Base-by-base conservation (phyloP, 2,888 invertebrate genomes). In the Psylliodes chrysocephalus region DNA sequence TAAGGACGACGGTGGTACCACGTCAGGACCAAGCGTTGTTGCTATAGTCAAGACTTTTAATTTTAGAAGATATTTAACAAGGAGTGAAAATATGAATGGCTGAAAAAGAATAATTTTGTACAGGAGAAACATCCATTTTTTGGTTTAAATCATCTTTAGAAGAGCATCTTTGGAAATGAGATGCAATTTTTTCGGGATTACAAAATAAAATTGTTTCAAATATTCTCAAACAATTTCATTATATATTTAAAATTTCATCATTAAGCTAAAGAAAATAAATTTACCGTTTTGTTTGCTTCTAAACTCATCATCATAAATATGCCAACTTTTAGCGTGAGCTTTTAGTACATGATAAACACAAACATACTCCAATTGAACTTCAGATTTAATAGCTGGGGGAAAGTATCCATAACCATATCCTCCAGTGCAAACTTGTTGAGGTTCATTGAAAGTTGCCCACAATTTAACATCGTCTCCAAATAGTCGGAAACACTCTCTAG, bases 321-420 rank as follows among this genome's bases (percentile, higher is more conserved):
- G 84, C 75, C 88, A 91, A 0, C 85, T 88, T 55, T 83, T 84
- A 0, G 88, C 89, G 76, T 92, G 91, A 0, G 89, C 87, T 63
- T 87, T 79, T 12, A 92, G 77, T 56, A 88, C 80, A 72, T 89
- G 88, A 74, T 90, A 89, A 0, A 83, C 82, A 64, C 88, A 89
- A 52, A 86, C 76, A 77, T 91, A 91, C 46, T 86, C 86, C 0
- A 84, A 86, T 15, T 85, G 72, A 1, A 87, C 88, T 44, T 63
- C 62, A 5, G 67, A 38, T 14, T 73, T 70, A 30, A 85, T 64
- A 1, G 71, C 77, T 1, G 83, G 82, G 1, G 81, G 81, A n/a
- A 53, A 66, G 22, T 53, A 61, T 5, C 71, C 73, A 30, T 51
- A 53, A 6, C 73, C 74, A 57, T 75, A 75, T 6, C 76, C 76